phyloP scores from a whole-genome alignment of 2,113 vertebrate genomes.

The Lagopus leucura region DNA sequence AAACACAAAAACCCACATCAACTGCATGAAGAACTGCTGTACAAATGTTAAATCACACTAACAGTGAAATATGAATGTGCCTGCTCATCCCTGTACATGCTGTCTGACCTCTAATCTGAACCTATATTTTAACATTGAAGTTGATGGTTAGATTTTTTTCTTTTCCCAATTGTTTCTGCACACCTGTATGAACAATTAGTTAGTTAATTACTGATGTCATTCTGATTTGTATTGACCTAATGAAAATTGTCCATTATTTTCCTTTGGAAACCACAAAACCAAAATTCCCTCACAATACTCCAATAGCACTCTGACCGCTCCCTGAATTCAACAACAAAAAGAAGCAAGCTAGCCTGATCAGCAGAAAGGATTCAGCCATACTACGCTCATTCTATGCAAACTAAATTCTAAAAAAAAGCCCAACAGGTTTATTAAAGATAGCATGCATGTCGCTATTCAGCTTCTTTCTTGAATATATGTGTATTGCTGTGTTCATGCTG shows the following conservation, averaged over 20 bases:
- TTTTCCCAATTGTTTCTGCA: neutral
- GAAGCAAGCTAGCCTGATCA: neutral
- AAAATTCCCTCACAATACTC: neutral
- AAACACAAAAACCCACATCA: neutral
- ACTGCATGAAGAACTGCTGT: neutral
- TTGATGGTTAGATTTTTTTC: neutral
- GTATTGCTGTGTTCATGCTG: neutral
- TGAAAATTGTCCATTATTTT: neutral
- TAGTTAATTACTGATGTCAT: neutral
- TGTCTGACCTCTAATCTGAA: neutral
- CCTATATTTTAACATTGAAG: neutral
- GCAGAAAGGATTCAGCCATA: neutral
- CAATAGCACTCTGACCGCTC: neutral
- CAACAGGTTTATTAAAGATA: neutral
- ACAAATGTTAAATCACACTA: neutral
- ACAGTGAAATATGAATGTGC: neutral
- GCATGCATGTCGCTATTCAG: fast-evolving
- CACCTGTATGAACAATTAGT: neutral
- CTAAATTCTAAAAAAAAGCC: neutral
- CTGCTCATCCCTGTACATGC: neutral
- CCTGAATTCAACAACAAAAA: neutral
- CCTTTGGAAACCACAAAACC: neutral
- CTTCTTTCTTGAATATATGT: neutral
- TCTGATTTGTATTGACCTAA: neutral
- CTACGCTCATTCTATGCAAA: fast-evolving